A percentile compares a stretch with the other conserved stretches of the same genome.
Evolutionary conservation across 1,140 invertebrate genomes (phyloP).

Genomic region (Cardiocondyla obscurior): DNA sequence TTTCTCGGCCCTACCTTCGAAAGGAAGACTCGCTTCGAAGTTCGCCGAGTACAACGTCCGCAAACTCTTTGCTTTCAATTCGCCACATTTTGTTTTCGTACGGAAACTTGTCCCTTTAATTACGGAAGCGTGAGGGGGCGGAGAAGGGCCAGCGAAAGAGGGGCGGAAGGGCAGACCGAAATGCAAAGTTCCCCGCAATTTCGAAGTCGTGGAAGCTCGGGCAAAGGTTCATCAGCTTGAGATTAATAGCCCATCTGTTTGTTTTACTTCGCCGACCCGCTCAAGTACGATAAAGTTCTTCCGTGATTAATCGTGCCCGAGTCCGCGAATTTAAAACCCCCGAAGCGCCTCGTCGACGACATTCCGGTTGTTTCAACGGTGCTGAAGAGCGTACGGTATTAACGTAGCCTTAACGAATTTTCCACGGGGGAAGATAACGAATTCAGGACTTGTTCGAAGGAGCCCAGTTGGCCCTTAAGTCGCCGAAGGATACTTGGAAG

Average conservation of each 20-base stretch:
- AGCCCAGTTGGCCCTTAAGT: conserved; percentile 36
- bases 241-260: conserved; percentile 69
- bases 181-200: conserved; percentile 54
- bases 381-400: conserved; percentile 39
- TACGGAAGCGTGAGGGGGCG: conserved; percentile 28
- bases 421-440: conserved; percentile 38
- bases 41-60: conserved; percentile 38
- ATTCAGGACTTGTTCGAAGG: conserved; percentile 14
- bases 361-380: conserved; percentile 49
- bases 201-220: conserved; percentile 53
- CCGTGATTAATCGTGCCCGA: conserved; percentile 61
- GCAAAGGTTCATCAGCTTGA: conserved; percentile 67
- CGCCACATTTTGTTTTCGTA: conserved; percentile 60
- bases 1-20: not conserved
- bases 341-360: conserved; percentile 37
- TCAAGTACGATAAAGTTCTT: conserved; percentile 68
- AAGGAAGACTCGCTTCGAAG: conserved; percentile 13
- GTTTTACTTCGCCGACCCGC: conserved; percentile 54
- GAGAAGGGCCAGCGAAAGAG: conserved; percentile 1
- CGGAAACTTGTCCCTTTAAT: conserved; percentile 63
- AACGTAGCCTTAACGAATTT: conserved; percentile 49
- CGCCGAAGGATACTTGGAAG: conserved; percentile 26
- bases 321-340: conserved; percentile 37
- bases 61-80: conserved; percentile 61
- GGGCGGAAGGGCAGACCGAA: conserved; percentile 10